Conservation (phyloP, 2,113 vertebrate genomes). For the Lepisosteus oculatus region DNA sequence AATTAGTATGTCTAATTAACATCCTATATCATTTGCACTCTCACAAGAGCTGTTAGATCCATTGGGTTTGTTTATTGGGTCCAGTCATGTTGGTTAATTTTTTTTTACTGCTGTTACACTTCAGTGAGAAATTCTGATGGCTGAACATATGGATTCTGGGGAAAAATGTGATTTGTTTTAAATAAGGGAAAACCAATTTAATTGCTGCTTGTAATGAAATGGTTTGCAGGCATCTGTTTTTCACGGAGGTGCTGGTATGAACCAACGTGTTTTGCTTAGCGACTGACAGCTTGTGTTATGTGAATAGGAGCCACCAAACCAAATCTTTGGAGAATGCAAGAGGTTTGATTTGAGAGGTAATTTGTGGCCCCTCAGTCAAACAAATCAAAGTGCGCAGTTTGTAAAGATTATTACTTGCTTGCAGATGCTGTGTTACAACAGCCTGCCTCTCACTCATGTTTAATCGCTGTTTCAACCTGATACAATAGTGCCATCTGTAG, state of each 20-base stretch:
- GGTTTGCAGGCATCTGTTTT: slow-evolving; percentile 57
- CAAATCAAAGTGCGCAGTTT: slow-evolving; percentile 26
- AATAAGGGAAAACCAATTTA: slow-evolving; percentile 43
- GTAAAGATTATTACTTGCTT: slow-evolving; percentile 45
- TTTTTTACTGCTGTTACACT: slow-evolving; percentile 50
- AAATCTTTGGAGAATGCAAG: slow-evolving; percentile 44
- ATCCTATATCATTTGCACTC: slow-evolving; percentile 43
- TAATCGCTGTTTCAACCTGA: slow-evolving; percentile 34
- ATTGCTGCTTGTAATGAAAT: slow-evolving; percentile 47
- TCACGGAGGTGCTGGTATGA: slow-evolving; percentile 43
- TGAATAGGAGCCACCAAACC: slow-evolving; percentile 46
- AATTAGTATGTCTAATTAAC: slow-evolving; percentile 43
- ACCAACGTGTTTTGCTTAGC: slow-evolving; percentile 39
- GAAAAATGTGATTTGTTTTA: slow-evolving; percentile 43
- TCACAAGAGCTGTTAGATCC: slow-evolving; percentile 50
- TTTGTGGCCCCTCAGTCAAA: slow-evolving; percentile 34
- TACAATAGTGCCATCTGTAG: slow-evolving; percentile 70
- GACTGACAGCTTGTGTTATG: slow-evolving; percentile 46
- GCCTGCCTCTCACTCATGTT: slow-evolving; percentile 28
- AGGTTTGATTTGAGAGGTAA: slow-evolving; percentile 36
- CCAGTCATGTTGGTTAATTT: slow-evolving; percentile 35
- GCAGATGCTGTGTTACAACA: slow-evolving; percentile 37
- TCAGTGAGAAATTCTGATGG: slow-evolving; percentile 56
- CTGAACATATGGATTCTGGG: slow-evolving; percentile 55
- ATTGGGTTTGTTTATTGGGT: slow-evolving; percentile 60